Base-by-base conservation (phyloP, 2,797 vertebrate species). In the Eremophila alpestris region DNA sequence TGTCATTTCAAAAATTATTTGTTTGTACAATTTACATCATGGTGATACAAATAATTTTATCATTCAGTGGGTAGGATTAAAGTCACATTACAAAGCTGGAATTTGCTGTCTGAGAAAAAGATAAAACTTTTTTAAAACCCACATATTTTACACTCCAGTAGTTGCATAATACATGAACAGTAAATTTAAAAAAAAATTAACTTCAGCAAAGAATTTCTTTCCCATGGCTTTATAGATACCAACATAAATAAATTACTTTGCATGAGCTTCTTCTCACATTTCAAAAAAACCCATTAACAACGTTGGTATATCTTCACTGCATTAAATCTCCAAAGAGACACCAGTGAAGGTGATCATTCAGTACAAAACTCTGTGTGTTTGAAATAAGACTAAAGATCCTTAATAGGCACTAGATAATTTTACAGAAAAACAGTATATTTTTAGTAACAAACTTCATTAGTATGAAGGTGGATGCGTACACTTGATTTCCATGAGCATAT, bases 111-210 rank as follows among this genome's bases (percentile, higher is more conserved):
- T 76, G 13, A 92, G 34, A 51, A 80, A 64, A 87, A 90, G 77
- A 70, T 36, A 67, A 26, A 17, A 2, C 58, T 60, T 58, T 41
- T 55, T 10, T 1, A 82, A 81, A 29, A 1, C 0, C 7, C 2
- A 40, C 20, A 7, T 62, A 27, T 88, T 96, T 97, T 95, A 94
- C 32, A 75, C 43, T 94, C 88, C 59, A 84, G 29, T 58, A 54
- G 15, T 83, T 84, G 16, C 27, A 40, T 59, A 86, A 90, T 46
- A 83, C 8, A 21, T 10, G 48, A 77, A 79, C 7, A 79, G 94
- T 87, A 91, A 79, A 36, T 91, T 22, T 5, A 7, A 5, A 29
- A 26, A 62, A 45, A 46, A 58, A 87, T 77, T 86, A 64, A 82
- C 63, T 89, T 68, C 38, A 68, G 14, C 13, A 87, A 90, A 52